These are phyloP conservation scores for Epirrhoe tristata DNA, from an alignment of 2,888 invertebrate species.

Conservation along the genomic window DNA sequence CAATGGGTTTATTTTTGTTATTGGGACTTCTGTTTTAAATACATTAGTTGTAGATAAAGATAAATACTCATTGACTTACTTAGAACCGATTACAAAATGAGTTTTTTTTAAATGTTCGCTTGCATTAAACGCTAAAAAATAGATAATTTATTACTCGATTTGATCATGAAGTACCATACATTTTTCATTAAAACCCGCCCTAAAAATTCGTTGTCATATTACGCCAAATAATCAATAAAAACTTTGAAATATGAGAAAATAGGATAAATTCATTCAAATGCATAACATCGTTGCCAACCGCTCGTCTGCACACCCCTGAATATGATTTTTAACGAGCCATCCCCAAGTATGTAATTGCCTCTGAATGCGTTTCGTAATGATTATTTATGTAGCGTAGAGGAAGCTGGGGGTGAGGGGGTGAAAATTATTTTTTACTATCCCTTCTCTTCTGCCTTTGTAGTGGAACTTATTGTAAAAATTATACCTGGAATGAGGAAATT, in stretches of 20 bases:
- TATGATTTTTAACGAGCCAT: slow-evolving; percentile 74
- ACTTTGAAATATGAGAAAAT: not conserved
- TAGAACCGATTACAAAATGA: not conserved
- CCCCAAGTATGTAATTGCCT: slow-evolving; percentile 75
- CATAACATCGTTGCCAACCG: not conserved
- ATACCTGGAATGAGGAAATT: slow-evolving; percentile 30
- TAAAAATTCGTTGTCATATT: not conserved
- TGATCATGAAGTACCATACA: no score
- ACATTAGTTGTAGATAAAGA: not conserved
- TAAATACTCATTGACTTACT: not conserved
- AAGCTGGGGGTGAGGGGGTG: slow-evolving; percentile 48
- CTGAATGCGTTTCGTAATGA: slow-evolving; percentile 72
- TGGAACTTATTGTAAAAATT: slow-evolving; percentile 34
- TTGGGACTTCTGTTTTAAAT: not conserved
- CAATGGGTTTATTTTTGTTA: not conserved
- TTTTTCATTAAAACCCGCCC: no score
- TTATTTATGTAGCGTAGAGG: slow-evolving; percentile 67
- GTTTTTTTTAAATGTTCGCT: no score
- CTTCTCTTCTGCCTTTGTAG: slow-evolving; percentile 35
- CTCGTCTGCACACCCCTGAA: slow-evolving; percentile 51
- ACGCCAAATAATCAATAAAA: not conserved
- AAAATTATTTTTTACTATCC: slow-evolving; percentile 76
- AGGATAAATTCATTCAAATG: not conserved
- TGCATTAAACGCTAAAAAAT: no score
- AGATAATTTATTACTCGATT: no score